Conservation (phyloP, 2,888 invertebrate genomes). For the Orchesellides sinensis region DNA sequence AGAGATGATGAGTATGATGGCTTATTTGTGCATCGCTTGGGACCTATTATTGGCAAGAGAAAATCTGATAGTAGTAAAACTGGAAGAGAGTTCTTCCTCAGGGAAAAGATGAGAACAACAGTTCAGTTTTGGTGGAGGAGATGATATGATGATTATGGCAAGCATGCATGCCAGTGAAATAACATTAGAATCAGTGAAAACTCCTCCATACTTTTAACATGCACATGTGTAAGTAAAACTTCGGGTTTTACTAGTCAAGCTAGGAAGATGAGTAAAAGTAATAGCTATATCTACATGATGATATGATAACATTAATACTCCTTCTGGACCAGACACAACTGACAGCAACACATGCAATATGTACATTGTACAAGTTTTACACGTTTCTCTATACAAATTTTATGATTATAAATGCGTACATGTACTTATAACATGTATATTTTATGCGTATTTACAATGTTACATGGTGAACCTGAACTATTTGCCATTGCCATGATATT, state of each 20-base stretch:
- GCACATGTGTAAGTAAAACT: neutral
- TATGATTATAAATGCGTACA: neutral
- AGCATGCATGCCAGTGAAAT: neutral
- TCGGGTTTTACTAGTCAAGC: no score
- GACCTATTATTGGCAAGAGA: constrained; percentile 57
- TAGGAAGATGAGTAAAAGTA: neutral
- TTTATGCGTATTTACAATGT: no score
- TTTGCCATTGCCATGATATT: constrained; percentile 6
- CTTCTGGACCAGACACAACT: neutral
- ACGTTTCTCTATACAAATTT: neutral
- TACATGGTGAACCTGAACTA: no score
- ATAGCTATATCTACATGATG: neutral
- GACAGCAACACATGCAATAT: constrained; percentile 49
- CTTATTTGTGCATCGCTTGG: constrained; percentile 59
- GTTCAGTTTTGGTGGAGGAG: neutral
- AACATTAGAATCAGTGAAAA: no score
- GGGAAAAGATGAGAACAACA: constrained; percentile 4
- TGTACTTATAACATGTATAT: no score
- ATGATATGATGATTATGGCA: neutral
- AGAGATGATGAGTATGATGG: constrained; percentile 57
- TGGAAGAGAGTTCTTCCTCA: constrained; percentile 32
- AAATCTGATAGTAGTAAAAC: constrained; percentile 51
- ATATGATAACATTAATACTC: no score
- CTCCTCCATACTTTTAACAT: no score
- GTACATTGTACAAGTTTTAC: neutral